Evolutionary conservation across 2,113 vertebrate genomes (phyloP).

Genomic region (Brachyhypopomus occidentalis): DNA sequence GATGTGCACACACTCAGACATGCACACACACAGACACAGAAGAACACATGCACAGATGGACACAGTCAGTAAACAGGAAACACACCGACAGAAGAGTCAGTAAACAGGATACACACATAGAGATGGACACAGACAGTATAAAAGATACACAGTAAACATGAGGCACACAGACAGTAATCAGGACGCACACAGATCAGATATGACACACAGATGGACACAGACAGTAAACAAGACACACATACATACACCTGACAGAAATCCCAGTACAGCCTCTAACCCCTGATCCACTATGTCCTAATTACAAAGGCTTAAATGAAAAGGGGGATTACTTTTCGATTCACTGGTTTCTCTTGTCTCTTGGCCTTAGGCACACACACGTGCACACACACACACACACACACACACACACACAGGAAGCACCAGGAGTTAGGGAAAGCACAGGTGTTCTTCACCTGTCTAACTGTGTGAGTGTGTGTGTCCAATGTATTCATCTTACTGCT

Average conservation of each 20-base stretch:
- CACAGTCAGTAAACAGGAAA: neutral
- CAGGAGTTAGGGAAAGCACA: no score
- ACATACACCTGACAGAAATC: conserved; percentile 34
- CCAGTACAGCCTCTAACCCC: conserved; percentile 3
- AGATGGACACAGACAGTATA: neutral
- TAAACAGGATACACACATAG: neutral
- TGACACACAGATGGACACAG: conserved; percentile 16
- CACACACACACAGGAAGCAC: no score
- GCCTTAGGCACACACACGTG: conserved; percentile 33
- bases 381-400: neutral
- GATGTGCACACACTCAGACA: no score
- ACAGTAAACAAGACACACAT: conserved; percentile 16
- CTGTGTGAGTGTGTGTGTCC: neutral
- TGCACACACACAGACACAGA: no score
- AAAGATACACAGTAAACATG: neutral
- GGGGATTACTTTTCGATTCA: conserved; percentile 71
- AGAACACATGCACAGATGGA: neutral
- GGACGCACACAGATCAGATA: neutral
- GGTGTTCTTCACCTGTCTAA: no score
- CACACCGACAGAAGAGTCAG: no score
- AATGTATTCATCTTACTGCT: neutral
- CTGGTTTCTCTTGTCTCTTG: conserved; percentile 57
- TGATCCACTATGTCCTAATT: conserved; percentile 68
- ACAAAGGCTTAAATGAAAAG: conserved; percentile 75
- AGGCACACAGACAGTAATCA: neutral